Evolutionary conservation across 2,797 vertebrate species (phyloP).

Genomic region (Pseudochromis fuscus): DNA sequence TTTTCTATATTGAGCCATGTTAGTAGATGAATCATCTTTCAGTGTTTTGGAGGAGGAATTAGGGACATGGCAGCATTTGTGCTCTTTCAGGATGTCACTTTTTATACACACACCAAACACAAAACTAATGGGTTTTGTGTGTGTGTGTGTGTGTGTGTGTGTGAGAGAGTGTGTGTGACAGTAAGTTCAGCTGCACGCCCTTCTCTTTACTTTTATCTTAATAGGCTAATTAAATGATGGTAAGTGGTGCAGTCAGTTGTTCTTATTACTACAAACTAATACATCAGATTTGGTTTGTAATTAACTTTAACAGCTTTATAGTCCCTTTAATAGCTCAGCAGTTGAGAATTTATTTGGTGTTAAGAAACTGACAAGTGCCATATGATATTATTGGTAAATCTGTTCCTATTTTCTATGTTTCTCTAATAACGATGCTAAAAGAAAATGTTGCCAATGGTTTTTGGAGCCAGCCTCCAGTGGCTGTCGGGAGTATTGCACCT

Average conservation of each 20-base stretch:
- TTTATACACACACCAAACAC: not conserved
- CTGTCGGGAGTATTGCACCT: too few relatives aligned
- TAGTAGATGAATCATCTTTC: not conserved
- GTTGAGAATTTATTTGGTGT: constrained; percentile 31
- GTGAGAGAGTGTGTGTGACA: constrained; percentile 6
- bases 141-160: constrained; percentile 12
- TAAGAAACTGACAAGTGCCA: not conserved
- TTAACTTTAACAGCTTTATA: constrained; percentile 46
- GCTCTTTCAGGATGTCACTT: constrained; percentile 3
- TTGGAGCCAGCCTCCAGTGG: too few relatives aligned
- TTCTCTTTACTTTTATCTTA: constrained; percentile 51
- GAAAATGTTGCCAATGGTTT: too few relatives aligned
- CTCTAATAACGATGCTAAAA: too few relatives aligned
- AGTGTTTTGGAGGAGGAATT: not conserved
- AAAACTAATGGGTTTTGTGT: not conserved
- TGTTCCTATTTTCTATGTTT: not conserved
- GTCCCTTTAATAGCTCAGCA: constrained; percentile 31
- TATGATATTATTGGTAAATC: not conserved
- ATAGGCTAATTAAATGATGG: constrained; percentile 62
- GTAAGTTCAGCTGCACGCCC: constrained; percentile 26
- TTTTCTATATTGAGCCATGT: too few relatives aligned
- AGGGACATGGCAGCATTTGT: constrained; percentile 1
- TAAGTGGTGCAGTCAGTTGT: constrained; percentile 45
- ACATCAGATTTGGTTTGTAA: constrained; percentile 46
- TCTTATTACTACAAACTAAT: constrained; percentile 53